phyloP scores from a whole-genome alignment of 1,140 invertebrate species.

The Caerostris darwini region DNA sequence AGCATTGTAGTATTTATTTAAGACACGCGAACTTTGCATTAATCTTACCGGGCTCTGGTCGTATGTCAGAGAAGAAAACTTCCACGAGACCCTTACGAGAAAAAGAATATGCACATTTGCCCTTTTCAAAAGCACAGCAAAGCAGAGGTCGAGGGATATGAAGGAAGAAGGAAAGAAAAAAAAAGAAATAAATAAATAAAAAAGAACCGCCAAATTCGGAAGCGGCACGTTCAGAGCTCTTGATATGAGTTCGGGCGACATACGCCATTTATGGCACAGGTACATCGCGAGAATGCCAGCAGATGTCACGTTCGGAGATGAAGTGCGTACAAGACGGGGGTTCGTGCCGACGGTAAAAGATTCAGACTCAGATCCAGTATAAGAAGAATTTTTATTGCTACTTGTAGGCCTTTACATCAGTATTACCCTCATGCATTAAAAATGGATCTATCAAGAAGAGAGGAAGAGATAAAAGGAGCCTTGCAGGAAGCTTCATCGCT shows the following conservation, averaged over 20 bases:
- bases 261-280: background rate
- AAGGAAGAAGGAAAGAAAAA: background rate
- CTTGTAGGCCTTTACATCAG: constrained; percentile 28
- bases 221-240: constrained; percentile 7
- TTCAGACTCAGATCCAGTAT: background rate
- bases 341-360: constrained; percentile 22
- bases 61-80: background rate
- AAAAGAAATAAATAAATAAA: background rate
- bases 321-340: constrained; percentile 19
- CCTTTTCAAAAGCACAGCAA: background rate
- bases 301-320: constrained; percentile 30
- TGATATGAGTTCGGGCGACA: constrained; percentile 26
- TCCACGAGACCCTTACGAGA: background rate
- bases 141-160: background rate
- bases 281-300: constrained; percentile 4
- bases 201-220: background rate
- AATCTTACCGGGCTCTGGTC: background rate
- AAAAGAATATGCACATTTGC: background rate
- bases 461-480: background rate
- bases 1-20: constrained; percentile 7
- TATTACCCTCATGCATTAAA: constrained; percentile 33
- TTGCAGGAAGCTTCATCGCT: background rate
- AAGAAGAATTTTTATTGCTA: constrained; percentile 38
- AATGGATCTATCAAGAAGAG: constrained; percentile 18
- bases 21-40: constrained; percentile 23